Base-by-base conservation (phyloP, 2,888 invertebrate genomes). In the Stenodera caucasica region DNA sequence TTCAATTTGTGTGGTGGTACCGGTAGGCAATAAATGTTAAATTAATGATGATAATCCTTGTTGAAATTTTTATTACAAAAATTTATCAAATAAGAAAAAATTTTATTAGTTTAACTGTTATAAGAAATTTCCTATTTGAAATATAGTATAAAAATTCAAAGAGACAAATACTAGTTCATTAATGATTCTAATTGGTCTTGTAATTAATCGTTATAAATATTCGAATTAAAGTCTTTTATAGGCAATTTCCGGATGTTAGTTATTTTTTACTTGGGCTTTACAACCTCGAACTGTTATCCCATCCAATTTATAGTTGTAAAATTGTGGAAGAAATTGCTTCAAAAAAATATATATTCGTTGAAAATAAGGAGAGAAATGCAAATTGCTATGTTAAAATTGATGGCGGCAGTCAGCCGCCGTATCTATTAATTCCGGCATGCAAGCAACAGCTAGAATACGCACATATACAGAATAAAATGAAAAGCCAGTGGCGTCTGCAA, bases 1-100 rank as follows among this genome's bases (percentile, higher is more conserved):
- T 55, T 52, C 55, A 59, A 59, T 55, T 59, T 55, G 55, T 33
- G 37, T 59, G 55, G 15, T 55, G 59, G 59, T 59, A 59, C 59
- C 59, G 55, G 40, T 55, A 59, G 50, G 59, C 30, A 55, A 29
- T 53, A 35, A 2, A 35, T 12, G 11, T 14, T 33, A 12, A 33
- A 33, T 26, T 26, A 7, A 26, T 7, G 26, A 26, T 26, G 7
- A n/a, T n/a, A 26, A 26, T 3, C 7, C 26, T 26, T 26, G 26
- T 26, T 26, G 7, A 26, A 26, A 26, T 26, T 26, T 26, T 26
- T 26, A 26, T 26, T 26, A 26, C 26, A 26, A 5, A 26, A 26
- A 26, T 26, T 5, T 26, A 26, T 5, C 7, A 26, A 5, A 11
- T 12, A 33, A 11, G 15, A 35, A 35, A 12, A 32, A 32, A 32